These are phyloP conservation scores for Trichomalopsis sarcophagae DNA, from an alignment of 1,140 invertebrate genomes.

Conservation along the genomic window DNA sequence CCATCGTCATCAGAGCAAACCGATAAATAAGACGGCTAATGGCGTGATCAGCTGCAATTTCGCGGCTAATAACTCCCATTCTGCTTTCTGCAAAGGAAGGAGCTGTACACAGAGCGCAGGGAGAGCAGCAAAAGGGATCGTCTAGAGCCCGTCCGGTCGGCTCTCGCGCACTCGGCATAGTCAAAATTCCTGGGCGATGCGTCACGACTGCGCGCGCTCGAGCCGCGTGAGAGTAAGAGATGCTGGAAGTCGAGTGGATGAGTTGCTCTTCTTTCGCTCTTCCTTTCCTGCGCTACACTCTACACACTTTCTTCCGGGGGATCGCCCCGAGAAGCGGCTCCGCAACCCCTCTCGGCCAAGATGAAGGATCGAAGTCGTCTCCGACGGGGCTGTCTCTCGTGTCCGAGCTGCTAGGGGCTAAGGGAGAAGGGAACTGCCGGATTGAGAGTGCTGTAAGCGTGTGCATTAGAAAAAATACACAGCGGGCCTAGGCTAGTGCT, in stretches of 20 bases:
- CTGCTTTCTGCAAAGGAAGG: background rate
- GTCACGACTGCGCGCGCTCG: background rate
- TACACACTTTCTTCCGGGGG: background rate
- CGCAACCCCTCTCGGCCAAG: background rate
- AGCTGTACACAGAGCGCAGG: background rate
- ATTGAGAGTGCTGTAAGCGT: background rate
- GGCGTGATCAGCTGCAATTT: conserved; percentile 26
- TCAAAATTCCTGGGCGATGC: conserved; percentile 25
- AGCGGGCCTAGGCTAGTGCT: background rate
- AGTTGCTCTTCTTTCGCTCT: background rate
- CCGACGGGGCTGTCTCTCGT: conserved; percentile 14
- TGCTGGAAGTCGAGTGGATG: background rate
- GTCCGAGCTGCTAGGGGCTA: background rate
- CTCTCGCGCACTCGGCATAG: background rate
- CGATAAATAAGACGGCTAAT: conserved; percentile 20
- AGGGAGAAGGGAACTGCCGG: background rate
- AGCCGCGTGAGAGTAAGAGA: background rate
- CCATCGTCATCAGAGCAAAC: conserved; percentile 8
- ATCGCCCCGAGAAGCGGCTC: background rate
- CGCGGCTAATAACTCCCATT: background rate
- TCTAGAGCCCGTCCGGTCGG: background rate
- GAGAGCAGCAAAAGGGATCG: background rate
- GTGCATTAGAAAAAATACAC: conserved; percentile 3
- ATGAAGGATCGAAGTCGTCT: background rate
- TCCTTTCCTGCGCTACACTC: background rate